Conservation (phyloP, 2,797 vertebrate genomes). For the Clamator glandarius region DNA sequence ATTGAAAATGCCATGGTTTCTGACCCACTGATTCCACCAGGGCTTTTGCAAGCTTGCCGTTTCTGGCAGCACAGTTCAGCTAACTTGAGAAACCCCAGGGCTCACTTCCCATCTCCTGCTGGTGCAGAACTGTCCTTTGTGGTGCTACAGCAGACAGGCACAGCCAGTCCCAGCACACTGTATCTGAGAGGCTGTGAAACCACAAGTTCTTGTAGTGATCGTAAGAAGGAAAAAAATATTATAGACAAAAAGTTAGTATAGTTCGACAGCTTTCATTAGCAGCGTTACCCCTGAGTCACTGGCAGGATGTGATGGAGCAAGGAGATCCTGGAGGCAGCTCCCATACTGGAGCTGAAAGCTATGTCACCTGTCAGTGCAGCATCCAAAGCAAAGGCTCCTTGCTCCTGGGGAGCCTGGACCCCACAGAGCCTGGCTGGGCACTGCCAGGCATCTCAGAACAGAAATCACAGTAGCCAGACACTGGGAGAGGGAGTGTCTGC, state of each 20-base stretch:
- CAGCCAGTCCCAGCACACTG: fast-evolving
- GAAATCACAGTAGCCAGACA: neutral
- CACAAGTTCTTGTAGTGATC: neutral
- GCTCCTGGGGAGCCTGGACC: neutral
- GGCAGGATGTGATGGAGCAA: neutral
- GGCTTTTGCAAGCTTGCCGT: neutral
- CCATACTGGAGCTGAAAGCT: neutral
- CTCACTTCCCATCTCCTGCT: neutral
- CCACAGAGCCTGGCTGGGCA: neutral
- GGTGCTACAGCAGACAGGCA: fast-evolving
- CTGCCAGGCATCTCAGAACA: neutral
- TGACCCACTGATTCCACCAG: neutral
- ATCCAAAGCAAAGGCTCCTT: neutral
- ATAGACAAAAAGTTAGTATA: neutral
- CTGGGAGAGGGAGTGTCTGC: neutral
- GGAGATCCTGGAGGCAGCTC: neutral
- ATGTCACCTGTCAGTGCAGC: neutral
- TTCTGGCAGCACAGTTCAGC: conserved; percentile 20
- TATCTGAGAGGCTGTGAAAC: neutral
- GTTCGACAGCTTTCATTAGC: neutral
- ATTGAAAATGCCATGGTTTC: neutral
- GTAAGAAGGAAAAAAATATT: neutral
- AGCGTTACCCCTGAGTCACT: neutral
- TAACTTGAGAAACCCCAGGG: neutral
- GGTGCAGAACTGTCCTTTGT: neutral